Base-by-base conservation (phyloP, 1,140 invertebrate genomes). In the Meloidogyne exigua region DNA sequence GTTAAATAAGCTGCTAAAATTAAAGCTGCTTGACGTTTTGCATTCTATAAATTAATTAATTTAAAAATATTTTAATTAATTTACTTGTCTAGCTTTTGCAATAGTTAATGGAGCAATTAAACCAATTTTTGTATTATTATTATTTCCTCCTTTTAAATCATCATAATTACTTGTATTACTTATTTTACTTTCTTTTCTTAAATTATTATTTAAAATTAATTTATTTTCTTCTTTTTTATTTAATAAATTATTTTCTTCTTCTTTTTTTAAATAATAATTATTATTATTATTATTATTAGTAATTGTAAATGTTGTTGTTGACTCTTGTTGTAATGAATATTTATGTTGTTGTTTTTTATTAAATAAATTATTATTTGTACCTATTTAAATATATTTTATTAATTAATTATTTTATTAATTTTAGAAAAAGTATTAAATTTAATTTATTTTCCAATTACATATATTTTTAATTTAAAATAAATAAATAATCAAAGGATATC, bases 1-100 rank as follows among this genome's bases (percentile, higher is more conserved):
- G 79, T 84, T 68, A 85, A 64, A 78, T 85, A 85, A 13, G 85
- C 85, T 11, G 82, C 63, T 2, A 85, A 65, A 62, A 87, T 85
- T 7, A 85, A 63, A 12, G 85, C 80, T 18, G 81, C 84, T 81
- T 85, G 83, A 15, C 81, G 81, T 72, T 81, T 86, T 13, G 83
- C 75, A n/a, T 76, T 76, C 76, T 86, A 49, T 77, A 75, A 81
- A 81, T 13, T 25, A 21, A 71, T 36, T 1, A 69, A 32, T n/a
- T 28, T 1, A 68, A 28, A 66, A 15, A 42, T 23, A 13, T 42
- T 26, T 49, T 57, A 42, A 18, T 63, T 32, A 15, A 21, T 32
- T 71, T 66, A 81, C 79, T 67, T 81, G 75, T 70, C 81, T 62
- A 21, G 83, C 83, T 28, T 72, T 71, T 25, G 79, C 66, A 57